Percentiles rank a stretch among this genome's conserved stretches.
phyloP scores from a whole-genome alignment of 2,888 invertebrate genomes.

The Cerastis rubricosa region DNA sequence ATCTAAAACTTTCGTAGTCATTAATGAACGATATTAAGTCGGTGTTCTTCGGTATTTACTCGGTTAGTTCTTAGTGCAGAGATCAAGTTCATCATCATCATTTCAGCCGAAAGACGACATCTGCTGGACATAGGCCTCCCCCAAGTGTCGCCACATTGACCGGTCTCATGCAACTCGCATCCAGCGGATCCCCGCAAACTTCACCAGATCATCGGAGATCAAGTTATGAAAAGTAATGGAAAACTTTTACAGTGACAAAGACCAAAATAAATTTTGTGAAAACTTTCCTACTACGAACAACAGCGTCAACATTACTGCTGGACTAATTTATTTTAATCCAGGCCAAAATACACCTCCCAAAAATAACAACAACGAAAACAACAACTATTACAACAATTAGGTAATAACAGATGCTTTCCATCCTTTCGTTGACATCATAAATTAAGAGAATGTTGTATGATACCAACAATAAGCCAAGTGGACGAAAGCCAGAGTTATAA shows the following conservation, averaged over 20 bases:
- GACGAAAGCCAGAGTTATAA: constrained; percentile 76
- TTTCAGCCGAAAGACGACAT: no score
- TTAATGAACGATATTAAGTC: not conserved
- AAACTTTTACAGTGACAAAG: not conserved
- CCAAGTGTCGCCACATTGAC: no score
- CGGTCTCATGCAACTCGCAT: no score
- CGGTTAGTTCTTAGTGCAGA: no score
- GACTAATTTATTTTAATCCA: constrained; percentile 10
- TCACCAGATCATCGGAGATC: no score
- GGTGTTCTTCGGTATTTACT: no score
- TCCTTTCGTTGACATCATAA: constrained; percentile 58
- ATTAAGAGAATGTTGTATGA: constrained; percentile 66
- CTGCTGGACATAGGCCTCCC: no score
- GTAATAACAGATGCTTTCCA: constrained; percentile 58
- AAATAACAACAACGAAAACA: constrained; percentile 41
- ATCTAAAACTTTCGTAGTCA: not conserved
- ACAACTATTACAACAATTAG: constrained; percentile 51
- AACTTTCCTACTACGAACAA: not conserved
- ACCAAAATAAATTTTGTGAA: not conserved
- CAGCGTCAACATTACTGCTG: constrained; percentile 16
- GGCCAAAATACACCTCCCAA: constrained; percentile 3
- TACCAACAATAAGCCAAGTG: constrained; percentile 65
- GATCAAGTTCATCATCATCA: no score
- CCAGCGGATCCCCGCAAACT: no score
- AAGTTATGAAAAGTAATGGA: not conserved